phyloP scores from a whole-genome alignment of 1,140 invertebrate species.

The Drosophila prosaltans region DNA sequence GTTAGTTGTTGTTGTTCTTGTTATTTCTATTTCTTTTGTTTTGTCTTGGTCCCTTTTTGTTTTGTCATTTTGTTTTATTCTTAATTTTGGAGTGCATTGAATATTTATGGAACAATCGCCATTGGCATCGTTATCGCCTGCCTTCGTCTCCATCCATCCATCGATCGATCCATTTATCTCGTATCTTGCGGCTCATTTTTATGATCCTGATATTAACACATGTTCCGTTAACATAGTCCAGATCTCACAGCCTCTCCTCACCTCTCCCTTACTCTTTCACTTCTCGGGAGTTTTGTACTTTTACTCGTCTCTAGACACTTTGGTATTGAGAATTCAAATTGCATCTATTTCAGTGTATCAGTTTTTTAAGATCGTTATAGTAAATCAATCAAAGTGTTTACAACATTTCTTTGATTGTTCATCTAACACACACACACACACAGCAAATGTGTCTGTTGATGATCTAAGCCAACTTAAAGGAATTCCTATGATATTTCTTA shows the following conservation, averaged over 20 bases:
- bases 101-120: slow-evolving; percentile 52
- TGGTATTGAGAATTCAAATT: slow-evolving; percentile 33
- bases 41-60: slow-evolving; percentile 12
- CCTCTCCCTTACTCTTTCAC: slow-evolving; percentile 4
- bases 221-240: slow-evolving; percentile 57
- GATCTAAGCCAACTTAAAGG: neutral
- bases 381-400: slow-evolving; percentile 62
- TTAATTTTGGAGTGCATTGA: slow-evolving; percentile 63
- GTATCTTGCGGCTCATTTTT: slow-evolving; percentile 53
- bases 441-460: neutral
- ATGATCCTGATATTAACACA: slow-evolving; percentile 69
- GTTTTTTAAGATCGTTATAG: slow-evolving; percentile 38
- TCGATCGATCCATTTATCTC: slow-evolving; percentile 3
- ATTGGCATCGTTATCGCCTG: slow-evolving; percentile 32
- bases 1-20: neutral
- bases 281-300: slow-evolving; percentile 47
- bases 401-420: slow-evolving; percentile 22
- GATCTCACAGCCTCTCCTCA: slow-evolving; percentile 16
- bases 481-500: neutral
- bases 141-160: slow-evolving; percentile 3
- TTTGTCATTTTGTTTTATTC: slow-evolving; percentile 68
- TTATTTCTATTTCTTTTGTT: neutral
- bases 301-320: slow-evolving; percentile 52
- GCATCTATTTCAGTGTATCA: slow-evolving; percentile 43
- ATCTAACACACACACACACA: too few relatives aligned